Evolutionary conservation across 2,113 vertebrate genomes (phyloP).

Genomic region (Piaya cayana): DNA sequence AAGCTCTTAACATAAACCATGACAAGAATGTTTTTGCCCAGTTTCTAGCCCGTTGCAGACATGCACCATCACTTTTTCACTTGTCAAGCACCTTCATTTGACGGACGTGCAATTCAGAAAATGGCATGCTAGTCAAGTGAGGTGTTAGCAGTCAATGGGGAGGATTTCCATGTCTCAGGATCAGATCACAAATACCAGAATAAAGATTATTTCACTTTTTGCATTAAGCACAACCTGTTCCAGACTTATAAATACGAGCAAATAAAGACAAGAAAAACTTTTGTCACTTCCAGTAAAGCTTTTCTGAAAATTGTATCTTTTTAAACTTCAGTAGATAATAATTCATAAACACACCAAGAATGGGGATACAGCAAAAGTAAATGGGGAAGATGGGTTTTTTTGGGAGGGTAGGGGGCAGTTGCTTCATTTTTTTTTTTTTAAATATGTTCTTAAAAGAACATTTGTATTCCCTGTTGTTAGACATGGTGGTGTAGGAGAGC

Average conservation of each 20-base stretch:
- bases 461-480: background rate
- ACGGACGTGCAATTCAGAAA: background rate
- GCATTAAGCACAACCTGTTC: background rate
- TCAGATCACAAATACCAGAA: background rate
- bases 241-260: background rate
- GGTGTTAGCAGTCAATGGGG: background rate
- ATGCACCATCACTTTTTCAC: background rate
- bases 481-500: background rate
- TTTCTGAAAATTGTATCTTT: background rate
- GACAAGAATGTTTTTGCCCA: background rate
- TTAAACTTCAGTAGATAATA: background rate
- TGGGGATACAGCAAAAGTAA: background rate
- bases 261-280: background rate
- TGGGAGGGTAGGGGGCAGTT: too few species aligned
- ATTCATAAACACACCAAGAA: background rate
- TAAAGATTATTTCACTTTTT: background rate
- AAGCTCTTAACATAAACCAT: fast-evolving
- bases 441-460: background rate
- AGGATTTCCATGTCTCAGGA: background rate
- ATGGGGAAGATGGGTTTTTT: background rate
- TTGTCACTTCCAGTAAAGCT: background rate
- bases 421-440: fast-evolving
- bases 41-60: background rate
- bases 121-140: fast-evolving
- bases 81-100: background rate